These are phyloP conservation scores for Sardina pilchardus DNA, from an alignment of 2,113 vertebrate genomes.

Conservation along the genomic window DNA sequence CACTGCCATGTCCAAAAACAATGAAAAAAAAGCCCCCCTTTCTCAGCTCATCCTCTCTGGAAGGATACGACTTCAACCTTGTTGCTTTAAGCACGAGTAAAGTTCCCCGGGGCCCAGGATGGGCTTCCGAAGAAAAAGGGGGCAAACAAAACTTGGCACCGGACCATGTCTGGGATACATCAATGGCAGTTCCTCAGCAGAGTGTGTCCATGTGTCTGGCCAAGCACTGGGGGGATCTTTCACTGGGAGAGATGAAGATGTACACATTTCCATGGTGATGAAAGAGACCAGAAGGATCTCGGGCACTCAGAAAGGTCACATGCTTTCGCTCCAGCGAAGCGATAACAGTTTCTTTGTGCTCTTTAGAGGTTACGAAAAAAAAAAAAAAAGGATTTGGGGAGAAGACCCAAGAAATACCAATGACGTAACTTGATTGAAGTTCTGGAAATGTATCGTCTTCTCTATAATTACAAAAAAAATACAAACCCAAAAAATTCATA, in stretches of 20 bases:
- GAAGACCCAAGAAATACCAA: constrained; percentile 6
- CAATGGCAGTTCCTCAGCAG: not conserved
- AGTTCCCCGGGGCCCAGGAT: not conserved
- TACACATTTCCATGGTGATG: not conserved
- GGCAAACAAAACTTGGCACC: not conserved
- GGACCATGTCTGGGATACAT: not conserved
- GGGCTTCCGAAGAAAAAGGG: not conserved
- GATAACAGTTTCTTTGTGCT: not conserved
- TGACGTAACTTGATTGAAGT: not conserved
- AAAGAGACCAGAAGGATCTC: not conserved
- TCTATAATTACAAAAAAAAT: constrained; percentile 47
- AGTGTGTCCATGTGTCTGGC: not conserved
- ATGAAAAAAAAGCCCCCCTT: not conserved
- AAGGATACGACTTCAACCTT: not conserved
- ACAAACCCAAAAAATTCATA: constrained; percentile 46
- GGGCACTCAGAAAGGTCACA: not conserved
- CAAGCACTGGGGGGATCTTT: not conserved
- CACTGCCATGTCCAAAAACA: constrained; percentile 30
- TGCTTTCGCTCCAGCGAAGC: not conserved
- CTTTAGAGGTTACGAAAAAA: not conserved
- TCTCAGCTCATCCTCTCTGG: not conserved
- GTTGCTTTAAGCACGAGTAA: not conserved
- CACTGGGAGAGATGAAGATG: not conserved
- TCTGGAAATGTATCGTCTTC: constrained; percentile 2
- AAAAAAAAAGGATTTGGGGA: not conserved